phyloP scores from a whole-genome alignment of 2,888 invertebrate species.

The Sinopyrophorus schimmeli region DNA sequence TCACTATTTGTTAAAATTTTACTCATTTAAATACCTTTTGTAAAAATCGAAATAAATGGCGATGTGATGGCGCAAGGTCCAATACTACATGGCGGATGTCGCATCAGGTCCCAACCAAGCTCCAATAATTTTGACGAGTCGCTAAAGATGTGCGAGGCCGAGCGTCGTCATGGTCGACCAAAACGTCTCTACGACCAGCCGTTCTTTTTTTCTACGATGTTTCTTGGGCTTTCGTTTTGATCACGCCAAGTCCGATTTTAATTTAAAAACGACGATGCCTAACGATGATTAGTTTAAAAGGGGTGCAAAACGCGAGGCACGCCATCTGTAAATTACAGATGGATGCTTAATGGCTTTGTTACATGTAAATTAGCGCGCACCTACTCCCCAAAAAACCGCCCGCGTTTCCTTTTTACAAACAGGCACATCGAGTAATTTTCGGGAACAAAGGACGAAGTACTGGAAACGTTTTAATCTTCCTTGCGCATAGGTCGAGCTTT shows the following conservation, averaged over 20 bases:
- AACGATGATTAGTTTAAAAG: constrained; percentile 21
- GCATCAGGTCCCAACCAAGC: no score
- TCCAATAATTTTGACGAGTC: no score
- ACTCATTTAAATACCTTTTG: no score
- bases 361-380: constrained; percentile 23
- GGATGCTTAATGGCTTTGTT: constrained; percentile 16
- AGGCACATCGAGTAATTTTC: constrained; percentile 9
- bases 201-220: neutral
- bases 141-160: no score
- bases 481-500: constrained; percentile 14
- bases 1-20: no score
- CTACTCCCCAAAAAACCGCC: no score
- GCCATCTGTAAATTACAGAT: constrained; percentile 26
- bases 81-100: no score
- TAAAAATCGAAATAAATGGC: no score
- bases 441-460: constrained; percentile 17
- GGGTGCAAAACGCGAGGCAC: constrained; percentile 14
- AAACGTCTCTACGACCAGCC: no score
- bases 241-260: constrained; percentile 3
- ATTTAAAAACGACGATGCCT: constrained; percentile 20
- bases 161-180: no score
- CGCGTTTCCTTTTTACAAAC: no score
- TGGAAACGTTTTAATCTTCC: constrained; percentile 20
- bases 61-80: no score
- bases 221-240: neutral